Evolutionary conservation across 2,888 invertebrate genomes (phyloP), one percentile per base, ranked within the genome.

Genomic region (Epirrhoe alternata): DNA sequence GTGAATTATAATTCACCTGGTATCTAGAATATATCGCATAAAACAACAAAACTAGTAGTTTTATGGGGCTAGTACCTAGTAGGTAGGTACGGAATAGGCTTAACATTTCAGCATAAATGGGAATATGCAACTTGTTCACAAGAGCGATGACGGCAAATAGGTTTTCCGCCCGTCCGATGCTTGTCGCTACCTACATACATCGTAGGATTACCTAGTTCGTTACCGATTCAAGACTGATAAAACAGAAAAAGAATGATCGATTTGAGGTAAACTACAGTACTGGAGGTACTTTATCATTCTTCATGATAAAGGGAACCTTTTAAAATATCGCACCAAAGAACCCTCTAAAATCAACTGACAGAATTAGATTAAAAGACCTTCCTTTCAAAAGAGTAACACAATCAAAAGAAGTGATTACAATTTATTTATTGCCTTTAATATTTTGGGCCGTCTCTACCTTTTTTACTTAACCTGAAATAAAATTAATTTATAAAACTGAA

Each of bases 381-480:
- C 14, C 42, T 49, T 45, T 42, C 52, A 35, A 53, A 58, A 47
- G 33, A 33, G 16, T 62, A 50, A 61, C 35, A n/a, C 35, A 52
- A 61, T 61, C 42, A 49, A 66, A 62, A 66, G 51, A 59, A 62
- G 62, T 62, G 54, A 54, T 50, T 38, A 24, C 50, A 45, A 66
- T 58, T 49, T 56, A 55, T 61, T 42, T 56, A 55, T 61, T 42
- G 14, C 56, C 12, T 17, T 33, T 31, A 16, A 17, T 47, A 59
- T 33, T 35, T 30, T 14, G 8, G 38, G 6, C 5, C 8, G 49
- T 31, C 17, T 16, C 38, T 16, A 52, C 14, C 52, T 54, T 61
- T 53, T 17, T 8, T 45, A 45, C 30, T n/a, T 45, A 42, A 42
- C 53, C 38, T 54, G 17, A 47, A 56, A 45, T 56, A 5, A 56